These are phyloP conservation scores for Antechinus stuartii DNA, from an alignment of 2,113 vertebrate species.

Conservation along the genomic window DNA sequence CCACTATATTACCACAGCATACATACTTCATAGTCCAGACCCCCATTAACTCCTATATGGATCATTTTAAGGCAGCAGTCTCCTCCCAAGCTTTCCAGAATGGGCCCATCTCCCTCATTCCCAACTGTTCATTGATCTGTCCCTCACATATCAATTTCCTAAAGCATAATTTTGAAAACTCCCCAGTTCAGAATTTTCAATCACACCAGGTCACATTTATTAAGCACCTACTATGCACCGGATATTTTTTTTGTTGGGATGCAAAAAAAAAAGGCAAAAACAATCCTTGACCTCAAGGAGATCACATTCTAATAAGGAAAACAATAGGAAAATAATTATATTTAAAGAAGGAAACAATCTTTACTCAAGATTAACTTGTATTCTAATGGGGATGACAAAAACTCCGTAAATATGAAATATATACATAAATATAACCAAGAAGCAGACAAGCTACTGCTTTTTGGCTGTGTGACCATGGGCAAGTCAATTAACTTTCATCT, in stretches of 20 bases:
- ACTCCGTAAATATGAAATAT: not conserved
- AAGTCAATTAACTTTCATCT: not conserved
- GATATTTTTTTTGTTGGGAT: not conserved
- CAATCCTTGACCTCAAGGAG: not conserved
- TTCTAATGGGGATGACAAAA: not conserved
- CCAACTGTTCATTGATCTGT: conserved; percentile 45
- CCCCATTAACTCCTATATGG: not conserved
- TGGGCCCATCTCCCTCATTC: conserved; percentile 41
- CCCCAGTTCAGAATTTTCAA: conserved; percentile 61
- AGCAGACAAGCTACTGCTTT: not conserved
- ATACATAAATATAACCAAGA: not conserved
- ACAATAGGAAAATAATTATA: not conserved
- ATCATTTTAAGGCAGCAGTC: conserved; percentile 20
- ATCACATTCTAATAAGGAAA: not conserved
- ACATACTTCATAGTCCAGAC: not conserved
- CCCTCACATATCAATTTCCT: not conserved
- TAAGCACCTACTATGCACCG: not conserved
- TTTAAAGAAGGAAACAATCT: not conserved
- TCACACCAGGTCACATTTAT: not conserved
- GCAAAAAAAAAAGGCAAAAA: not conserved
- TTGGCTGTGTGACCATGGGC: not conserved
- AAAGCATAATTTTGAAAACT: not conserved
- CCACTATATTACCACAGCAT: not conserved
- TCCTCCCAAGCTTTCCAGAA: conserved; percentile 45
- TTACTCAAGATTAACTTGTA: not conserved